A percentile compares a stretch with the other conserved stretches of the same genome.
phyloP scores from a whole-genome alignment of 92 coral and sea anemone genomes.

The Metridium senile region DNA sequence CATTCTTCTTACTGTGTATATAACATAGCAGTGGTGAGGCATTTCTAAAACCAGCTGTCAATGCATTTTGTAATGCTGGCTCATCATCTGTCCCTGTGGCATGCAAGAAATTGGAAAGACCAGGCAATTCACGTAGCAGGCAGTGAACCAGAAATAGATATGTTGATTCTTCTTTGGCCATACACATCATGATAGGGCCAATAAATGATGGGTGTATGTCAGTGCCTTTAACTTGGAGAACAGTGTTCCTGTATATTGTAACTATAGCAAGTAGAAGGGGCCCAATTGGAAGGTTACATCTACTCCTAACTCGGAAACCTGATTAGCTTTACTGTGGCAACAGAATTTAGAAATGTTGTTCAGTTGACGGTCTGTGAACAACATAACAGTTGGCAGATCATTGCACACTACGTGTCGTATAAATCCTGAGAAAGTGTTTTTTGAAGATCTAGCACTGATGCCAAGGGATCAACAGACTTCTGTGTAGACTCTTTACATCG shows the following conservation, averaged over 20 bases:
- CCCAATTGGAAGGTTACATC: constrained; percentile 75
- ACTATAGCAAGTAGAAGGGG: constrained; percentile 74
- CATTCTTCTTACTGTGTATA: constrained; percentile 49
- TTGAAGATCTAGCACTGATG: constrained; percentile 63
- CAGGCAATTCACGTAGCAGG: constrained; percentile 59
- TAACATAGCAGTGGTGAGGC: constrained; percentile 54
- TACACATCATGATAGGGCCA: constrained; percentile 54
- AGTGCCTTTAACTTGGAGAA: constrained; percentile 35
- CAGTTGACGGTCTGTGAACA: constrained; percentile 66
- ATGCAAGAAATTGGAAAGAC: constrained; percentile 43
- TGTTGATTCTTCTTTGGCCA: constrained; percentile 61
- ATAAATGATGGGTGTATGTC: constrained; percentile 35
- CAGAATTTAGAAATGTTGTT: constrained; percentile 62
- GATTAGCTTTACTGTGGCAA: constrained; percentile 32
- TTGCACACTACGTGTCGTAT: constrained; percentile 59
- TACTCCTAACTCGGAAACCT: constrained; percentile 68
- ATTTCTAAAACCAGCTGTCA: constrained; percentile 51
- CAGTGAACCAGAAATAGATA: constrained; percentile 66
- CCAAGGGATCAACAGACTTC: constrained; percentile 43
- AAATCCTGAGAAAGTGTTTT: constrained; percentile 55
- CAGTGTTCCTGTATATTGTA: constrained; percentile 56
- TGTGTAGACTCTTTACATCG: neutral
- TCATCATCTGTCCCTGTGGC: constrained; percentile 59
- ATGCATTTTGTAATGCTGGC: constrained; percentile 40
- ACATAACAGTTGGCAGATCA: constrained; percentile 63